Percentiles rank a stretch among this genome's conserved stretches.
These are phyloP conservation scores for Limosa lapponica DNA, from an alignment of 2,797 vertebrate genomes.

Conservation along the genomic window DNA sequence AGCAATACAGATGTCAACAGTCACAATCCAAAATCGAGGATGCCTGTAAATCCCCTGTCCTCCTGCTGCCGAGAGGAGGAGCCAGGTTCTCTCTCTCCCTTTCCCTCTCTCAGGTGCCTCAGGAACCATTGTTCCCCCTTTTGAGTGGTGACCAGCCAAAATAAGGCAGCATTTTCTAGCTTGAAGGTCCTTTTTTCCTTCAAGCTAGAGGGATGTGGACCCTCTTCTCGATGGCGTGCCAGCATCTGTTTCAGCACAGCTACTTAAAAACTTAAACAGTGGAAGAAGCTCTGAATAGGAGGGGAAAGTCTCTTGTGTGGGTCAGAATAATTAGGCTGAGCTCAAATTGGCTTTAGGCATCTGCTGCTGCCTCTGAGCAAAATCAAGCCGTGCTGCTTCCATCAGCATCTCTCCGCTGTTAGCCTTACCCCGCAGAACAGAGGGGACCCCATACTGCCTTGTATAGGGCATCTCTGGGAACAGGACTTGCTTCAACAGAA, in stretches of 20 bases:
- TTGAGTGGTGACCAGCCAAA: neutral
- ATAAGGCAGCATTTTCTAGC: neutral
- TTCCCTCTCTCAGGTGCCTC: neutral
- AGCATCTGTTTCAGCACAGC: slow-evolving; percentile 17
- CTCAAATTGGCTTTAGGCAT: slow-evolving; percentile 59
- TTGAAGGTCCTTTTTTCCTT: neutral
- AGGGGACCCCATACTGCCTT: neutral
- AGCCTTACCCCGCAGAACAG: neutral
- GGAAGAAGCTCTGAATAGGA: slow-evolving; percentile 15
- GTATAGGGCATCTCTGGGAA: slow-evolving; percentile 45
- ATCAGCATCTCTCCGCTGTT: slow-evolving; percentile 40
- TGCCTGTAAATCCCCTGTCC: neutral
- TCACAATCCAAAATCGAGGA: neutral
- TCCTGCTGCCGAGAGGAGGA: neutral
- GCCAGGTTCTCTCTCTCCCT: neutral
- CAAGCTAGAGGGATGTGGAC: neutral
- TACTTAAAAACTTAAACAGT: slow-evolving; percentile 9
- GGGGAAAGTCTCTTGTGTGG: slow-evolving; percentile 54
- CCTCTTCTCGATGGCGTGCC: neutral
- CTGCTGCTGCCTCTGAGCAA: slow-evolving; percentile 56
- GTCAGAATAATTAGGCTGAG: slow-evolving; percentile 63
- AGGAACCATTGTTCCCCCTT: neutral
- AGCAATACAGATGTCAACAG: neutral
- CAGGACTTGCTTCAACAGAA: slow-evolving; percentile 14
- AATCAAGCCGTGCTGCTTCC: slow-evolving; percentile 57